Evolutionary conservation across 2,888 invertebrate genomes (phyloP).

Genomic region (Drosophila mettleri): DNA sequence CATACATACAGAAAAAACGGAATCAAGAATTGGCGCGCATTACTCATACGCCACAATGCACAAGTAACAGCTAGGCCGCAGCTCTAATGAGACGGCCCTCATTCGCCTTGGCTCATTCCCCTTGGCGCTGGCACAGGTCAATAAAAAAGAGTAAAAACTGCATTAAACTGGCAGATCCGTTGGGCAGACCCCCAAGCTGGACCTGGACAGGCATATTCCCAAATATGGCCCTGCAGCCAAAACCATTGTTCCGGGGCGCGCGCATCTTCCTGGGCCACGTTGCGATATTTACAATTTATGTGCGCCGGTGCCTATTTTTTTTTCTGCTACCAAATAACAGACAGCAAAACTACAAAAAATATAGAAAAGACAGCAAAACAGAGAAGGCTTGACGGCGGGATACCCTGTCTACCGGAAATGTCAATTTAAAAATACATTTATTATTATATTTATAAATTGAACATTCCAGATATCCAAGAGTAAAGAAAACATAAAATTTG

Average conservation of each 20-base stretch:
- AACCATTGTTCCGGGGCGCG: conserved; percentile 55
- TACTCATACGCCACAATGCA: conserved; percentile 71
- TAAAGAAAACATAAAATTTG: no score
- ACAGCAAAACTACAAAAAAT: conserved; percentile 21
- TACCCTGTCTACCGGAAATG: no score
- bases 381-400: neutral
- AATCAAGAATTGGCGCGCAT: conserved; percentile 37
- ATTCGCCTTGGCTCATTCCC: conserved; percentile 13
- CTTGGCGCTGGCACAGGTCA: conserved; percentile 57
- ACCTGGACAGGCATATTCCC: conserved; percentile 36
- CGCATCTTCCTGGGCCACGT: conserved; percentile 56
- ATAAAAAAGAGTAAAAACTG: conserved; percentile 81
- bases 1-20: conserved; percentile 1
- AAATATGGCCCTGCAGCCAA: conserved; percentile 60
- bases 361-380: conserved; percentile 2
- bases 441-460: no score
- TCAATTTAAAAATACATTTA: no score
- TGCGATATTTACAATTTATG: conserved; percentile 77
- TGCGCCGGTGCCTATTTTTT: conserved; percentile 58
- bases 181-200: conserved; percentile 27
- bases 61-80: conserved; percentile 30
- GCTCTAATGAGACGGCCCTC: conserved; percentile 40
- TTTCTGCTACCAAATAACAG: conserved; percentile 49
- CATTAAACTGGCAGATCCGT: conserved; percentile 50
- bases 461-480: no score